Evolutionary conservation across 2,888 invertebrate genomes (phyloP).

Genomic region (Eretmocerus hayati): DNA sequence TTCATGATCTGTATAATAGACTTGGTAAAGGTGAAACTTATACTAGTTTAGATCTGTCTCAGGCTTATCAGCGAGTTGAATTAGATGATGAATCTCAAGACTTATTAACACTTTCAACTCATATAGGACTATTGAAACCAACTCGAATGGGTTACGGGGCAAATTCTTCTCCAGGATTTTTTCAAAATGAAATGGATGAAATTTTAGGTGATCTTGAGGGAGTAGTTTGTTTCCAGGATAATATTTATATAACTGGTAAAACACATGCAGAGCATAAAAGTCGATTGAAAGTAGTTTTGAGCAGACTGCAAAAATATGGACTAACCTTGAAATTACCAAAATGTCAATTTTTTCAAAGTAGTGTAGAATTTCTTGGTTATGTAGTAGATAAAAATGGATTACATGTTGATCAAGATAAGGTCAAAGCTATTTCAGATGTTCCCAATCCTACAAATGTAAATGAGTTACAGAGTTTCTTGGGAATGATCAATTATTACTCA

Average conservation of each 20-base stretch:
- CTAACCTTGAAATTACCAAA: constrained; percentile 25
- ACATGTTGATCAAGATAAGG: constrained; percentile 22
- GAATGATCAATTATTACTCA: constrained; percentile 34
- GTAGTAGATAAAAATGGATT: constrained; percentile 26
- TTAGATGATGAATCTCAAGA: constrained; percentile 13
- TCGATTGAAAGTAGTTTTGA: constrained; percentile 21
- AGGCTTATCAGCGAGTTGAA: constrained; percentile 18
- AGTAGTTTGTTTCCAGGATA: constrained; percentile 24
- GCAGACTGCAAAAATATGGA: constrained; percentile 22
- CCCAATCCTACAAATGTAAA: constrained; percentile 23
- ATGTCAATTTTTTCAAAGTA: constrained; percentile 24
- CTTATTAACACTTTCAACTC: constrained; percentile 2
- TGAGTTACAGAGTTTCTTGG: constrained; percentile 26
- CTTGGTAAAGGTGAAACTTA: constrained; percentile 9
- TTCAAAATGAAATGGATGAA: constrained; percentile 31
- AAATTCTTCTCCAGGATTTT: constrained; percentile 29
- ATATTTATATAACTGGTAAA: constrained; percentile 25
- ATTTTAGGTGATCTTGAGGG: constrained; percentile 22
- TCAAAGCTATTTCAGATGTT: constrained; percentile 23
- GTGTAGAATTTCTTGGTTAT: constrained; percentile 27
- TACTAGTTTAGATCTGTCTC: constrained; percentile 9
- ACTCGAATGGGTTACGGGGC: background rate
- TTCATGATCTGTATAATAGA: constrained; percentile 7
- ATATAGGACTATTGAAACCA: background rate
- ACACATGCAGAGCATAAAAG: constrained; percentile 19